These are phyloP conservation scores for Drosophila santomea DNA, from an alignment of 1,140 invertebrate species.

Conservation along the genomic window DNA sequence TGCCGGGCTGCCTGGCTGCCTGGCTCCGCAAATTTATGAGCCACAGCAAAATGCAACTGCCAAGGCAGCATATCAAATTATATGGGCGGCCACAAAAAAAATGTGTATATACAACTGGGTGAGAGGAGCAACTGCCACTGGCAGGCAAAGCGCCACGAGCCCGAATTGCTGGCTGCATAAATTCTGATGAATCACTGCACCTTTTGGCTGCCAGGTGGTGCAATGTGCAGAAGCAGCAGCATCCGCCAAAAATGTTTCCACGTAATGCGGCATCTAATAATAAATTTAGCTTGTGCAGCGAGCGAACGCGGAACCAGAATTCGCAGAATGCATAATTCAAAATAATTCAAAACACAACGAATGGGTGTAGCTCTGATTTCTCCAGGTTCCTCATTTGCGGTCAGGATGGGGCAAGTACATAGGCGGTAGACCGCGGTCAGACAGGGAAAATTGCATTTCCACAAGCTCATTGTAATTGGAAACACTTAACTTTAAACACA, in stretches of 20 bases:
- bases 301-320: conserved; percentile 59
- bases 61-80: conserved; percentile 79
- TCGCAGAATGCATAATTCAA: conserved; percentile 78
- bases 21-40: conserved; percentile 66
- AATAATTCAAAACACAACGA: conserved; percentile 71
- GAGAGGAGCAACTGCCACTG: conserved; percentile 4
- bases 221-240: conserved; percentile 20
- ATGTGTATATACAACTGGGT: conserved; percentile 9
- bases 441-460: neutral
- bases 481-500: too few relatives aligned
- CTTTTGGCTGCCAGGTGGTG: conserved; percentile 29
- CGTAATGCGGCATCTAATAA: conserved; percentile 78
- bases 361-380: conserved; percentile 24
- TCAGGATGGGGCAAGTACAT: neutral
- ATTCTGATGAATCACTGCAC: conserved; percentile 82
- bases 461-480: neutral
- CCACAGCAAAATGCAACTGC: conserved; percentile 77
- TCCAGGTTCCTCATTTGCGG: conserved; percentile 5
- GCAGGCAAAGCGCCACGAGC: conserved; percentile 1
- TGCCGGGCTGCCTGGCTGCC: conserved; percentile 23
- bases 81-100: conserved; percentile 78
- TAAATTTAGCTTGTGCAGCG: conserved; percentile 72
- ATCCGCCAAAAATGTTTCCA: conserved; percentile 49
- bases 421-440: neutral
- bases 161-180: conserved; percentile 56